Evolutionary conservation across 2,797 vertebrate species (phyloP).

Genomic region (Molossus alvarezi): DNA sequence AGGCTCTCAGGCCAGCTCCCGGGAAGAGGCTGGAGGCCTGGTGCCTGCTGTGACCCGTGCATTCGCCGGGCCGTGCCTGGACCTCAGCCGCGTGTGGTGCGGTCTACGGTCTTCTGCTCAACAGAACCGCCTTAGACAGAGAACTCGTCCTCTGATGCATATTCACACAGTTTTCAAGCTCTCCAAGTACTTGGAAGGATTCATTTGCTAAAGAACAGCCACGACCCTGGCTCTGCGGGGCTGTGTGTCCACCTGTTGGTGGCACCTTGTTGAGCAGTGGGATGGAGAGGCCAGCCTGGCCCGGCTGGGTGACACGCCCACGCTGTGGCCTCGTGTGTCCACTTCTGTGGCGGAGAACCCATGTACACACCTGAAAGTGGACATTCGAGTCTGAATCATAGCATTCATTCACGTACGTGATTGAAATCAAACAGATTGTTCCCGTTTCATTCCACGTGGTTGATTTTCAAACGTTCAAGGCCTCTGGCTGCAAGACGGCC

Average conservation of each 20-base stretch:
- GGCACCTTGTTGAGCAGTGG: too few species aligned
- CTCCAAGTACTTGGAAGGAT: constrained; percentile 11
- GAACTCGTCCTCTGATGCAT: background rate
- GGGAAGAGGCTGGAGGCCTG: background rate
- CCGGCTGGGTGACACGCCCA: background rate
- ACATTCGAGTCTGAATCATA: too few species aligned
- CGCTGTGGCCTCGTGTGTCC: background rate
- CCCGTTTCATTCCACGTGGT: background rate
- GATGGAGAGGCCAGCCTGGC: background rate
- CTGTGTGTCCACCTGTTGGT: background rate
- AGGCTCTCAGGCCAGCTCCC: background rate
- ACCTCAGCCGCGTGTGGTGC: fast-evolving
- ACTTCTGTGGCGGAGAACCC: fast-evolving
- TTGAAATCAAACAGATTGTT: too few species aligned
- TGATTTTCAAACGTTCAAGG: background rate
- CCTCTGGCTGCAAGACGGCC: background rate
- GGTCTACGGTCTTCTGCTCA: background rate
- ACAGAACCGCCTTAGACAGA: background rate
- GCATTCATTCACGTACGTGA: background rate
- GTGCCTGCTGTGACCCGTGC: background rate
- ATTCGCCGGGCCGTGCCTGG: background rate
- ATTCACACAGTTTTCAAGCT: background rate
- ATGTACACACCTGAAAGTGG: fast-evolving
- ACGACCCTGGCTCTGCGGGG: background rate
- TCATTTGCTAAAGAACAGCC: background rate